phyloP scores from a whole-genome alignment of 2,888 invertebrate genomes.

The Lasioglossum oenotherae region DNA sequence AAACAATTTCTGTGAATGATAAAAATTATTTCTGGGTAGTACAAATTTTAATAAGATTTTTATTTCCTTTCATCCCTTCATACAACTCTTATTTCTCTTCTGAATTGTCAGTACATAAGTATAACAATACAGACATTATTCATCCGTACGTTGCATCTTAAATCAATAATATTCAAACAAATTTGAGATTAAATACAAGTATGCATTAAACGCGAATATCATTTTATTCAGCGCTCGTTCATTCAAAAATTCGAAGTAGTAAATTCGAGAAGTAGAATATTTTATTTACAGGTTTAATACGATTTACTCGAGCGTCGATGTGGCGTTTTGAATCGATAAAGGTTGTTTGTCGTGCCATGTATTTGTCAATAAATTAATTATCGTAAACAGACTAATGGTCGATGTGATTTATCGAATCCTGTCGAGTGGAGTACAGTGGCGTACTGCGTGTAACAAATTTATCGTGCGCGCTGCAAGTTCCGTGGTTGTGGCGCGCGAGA shows the following conservation, averaged over 20 bases:
- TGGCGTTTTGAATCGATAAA: neutral
- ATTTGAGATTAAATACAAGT: neutral
- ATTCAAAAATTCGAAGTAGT: neutral
- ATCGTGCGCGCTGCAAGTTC: slow-evolving; percentile 14
- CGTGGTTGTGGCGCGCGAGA: slow-evolving; percentile 36
- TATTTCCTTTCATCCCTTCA: neutral
- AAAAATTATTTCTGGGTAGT: neutral
- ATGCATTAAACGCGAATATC: neutral
- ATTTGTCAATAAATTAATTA: slow-evolving; percentile 2
- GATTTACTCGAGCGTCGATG: neutral
- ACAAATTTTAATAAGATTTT: neutral
- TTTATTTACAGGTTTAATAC: neutral
- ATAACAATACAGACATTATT: neutral
- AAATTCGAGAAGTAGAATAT: neutral
- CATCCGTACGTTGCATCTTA: neutral
- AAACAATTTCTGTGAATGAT: neutral
- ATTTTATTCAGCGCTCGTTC: neutral
- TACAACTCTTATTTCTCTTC: neutral
- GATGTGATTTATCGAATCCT: slow-evolving; percentile 6
- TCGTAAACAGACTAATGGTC: neutral
- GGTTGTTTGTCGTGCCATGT: neutral
- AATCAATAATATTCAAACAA: neutral
- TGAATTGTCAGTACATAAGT: neutral
- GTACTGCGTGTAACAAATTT: slow-evolving; percentile 13
- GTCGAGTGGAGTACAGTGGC: neutral